Evolutionary conservation across 2,888 invertebrate species (phyloP), one percentile per base, ranked within the genome.

Genomic region (Mythimna vitellina): DNA sequence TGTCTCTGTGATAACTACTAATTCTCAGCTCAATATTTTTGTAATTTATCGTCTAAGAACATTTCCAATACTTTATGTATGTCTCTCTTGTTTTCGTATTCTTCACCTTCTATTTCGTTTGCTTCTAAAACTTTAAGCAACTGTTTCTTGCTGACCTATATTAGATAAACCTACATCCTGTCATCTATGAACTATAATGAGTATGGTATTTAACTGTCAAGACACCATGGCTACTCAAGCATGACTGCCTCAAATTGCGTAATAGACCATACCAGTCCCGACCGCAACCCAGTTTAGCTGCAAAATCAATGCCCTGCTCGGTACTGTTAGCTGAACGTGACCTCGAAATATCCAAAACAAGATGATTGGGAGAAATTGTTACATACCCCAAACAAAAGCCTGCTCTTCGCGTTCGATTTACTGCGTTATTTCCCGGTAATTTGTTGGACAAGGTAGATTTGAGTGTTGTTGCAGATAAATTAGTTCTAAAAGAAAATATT

Each of bases 301-400:
- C 81, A 78, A 81, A 86, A 79, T 78, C 76, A 82, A 81, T 83
- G 76, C 73, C 71, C 63, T 70, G 66, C 76, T 78, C 62, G 76
- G 76, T 86, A 88, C 88, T 78, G 89, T 89, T 90, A 89, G 78
- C 81, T 79, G 83, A 77, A 76, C 81, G 75, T 87, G 88, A 86
- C 88, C 88, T 83, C 84, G 73, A 88, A 88, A 85, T 81, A 61
- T 77, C 58, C 77, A 66, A 80, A 87, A 87, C 84, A 84, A 89
- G 82, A 81, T 82, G 82, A 78, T 70, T 63, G 57, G 65, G 60
- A 83, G 82, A 86, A 88, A 87, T 81, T 83, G 82, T 82, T 83
- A 65, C 71, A 78, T 78, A 77, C 66, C 75, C 76, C 70, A 77
- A 77, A 81, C 75, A 84, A 82, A 80, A 81, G 69, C 54, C 49